Evolutionary conservation across 2,888 invertebrate species (phyloP).

Genomic region (Baronia brevicornis): DNA sequence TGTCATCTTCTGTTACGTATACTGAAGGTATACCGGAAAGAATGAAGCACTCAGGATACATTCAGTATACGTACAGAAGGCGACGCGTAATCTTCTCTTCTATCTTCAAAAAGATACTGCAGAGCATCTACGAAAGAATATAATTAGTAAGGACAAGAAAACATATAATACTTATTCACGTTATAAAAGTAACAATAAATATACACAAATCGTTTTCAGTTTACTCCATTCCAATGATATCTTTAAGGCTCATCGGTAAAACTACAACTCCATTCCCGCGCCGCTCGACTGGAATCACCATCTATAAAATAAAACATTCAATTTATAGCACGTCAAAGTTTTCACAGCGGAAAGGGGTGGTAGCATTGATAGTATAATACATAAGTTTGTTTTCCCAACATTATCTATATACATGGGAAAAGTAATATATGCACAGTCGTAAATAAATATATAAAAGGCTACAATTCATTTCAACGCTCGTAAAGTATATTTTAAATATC

Average conservation of each 20-base stretch:
- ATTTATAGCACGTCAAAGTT: conserved; percentile 67
- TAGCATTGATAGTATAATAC: conserved; percentile 63
- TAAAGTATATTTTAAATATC: conserved; percentile 25
- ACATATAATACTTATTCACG: no score
- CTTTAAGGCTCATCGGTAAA: conserved; percentile 57
- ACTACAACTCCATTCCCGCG: conserved; percentile 37
- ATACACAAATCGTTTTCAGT: no score
- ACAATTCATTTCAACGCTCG: conserved; percentile 32
- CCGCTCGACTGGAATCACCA: conserved; percentile 53
- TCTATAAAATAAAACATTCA: conserved; percentile 73
- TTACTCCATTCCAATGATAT: conserved; percentile 50
- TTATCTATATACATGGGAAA: conserved; percentile 33
- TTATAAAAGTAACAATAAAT: no score
- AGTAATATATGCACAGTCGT: conserved; percentile 34
- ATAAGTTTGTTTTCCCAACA: conserved; percentile 47
- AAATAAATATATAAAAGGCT: conserved; percentile 44
- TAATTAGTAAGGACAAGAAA: neutral
- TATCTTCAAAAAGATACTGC: conserved; percentile 25
- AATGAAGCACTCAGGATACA: conserved; percentile 98
- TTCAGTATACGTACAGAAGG: conserved; percentile 99
- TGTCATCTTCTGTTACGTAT: conserved; percentile 99
- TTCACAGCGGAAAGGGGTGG: conserved; percentile 59
- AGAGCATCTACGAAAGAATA: conserved; percentile 22
- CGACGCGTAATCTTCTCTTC: conserved; percentile 77
- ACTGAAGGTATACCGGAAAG: conserved; percentile 99